Conservation (phyloP, 2,113 vertebrate species). For the Mustelus asterias region DNA sequence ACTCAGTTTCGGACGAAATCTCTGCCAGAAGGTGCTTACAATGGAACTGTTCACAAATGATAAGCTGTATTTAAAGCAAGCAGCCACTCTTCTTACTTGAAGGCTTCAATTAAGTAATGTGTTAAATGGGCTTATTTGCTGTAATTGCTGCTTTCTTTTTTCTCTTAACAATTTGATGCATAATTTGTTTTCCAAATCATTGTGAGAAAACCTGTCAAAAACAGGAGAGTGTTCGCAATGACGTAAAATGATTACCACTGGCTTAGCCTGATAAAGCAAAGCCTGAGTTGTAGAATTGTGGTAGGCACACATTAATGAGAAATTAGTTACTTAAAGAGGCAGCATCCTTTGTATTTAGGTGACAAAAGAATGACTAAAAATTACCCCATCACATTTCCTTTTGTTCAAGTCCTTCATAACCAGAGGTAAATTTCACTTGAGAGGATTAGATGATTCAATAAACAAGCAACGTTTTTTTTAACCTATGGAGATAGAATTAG, state of each 20-base stretch:
- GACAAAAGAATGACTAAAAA: background rate
- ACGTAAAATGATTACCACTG: background rate
- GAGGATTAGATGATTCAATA: background rate
- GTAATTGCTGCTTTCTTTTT: background rate
- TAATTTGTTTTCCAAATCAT: background rate
- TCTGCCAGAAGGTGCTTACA: background rate
- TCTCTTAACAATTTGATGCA: background rate
- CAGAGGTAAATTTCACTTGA: background rate
- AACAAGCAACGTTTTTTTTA: background rate
- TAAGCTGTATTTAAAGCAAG: background rate
- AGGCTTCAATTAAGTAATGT: conserved; percentile 3
- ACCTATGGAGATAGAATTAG: no score
- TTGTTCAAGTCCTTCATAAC: background rate
- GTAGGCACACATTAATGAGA: background rate
- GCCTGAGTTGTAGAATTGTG: no score
- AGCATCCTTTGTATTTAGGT: background rate
- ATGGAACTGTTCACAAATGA: background rate
- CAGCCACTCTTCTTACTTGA: background rate
- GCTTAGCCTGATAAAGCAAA: background rate
- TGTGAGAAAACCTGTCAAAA: background rate
- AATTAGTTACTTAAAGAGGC: conserved; percentile 8
- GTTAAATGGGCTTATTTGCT: background rate
- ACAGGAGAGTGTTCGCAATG: background rate
- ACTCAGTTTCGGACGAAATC: background rate
- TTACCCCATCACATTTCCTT: background rate